Evolutionary conservation across 2,797 vertebrate species (phyloP), one percentile per base, ranked within the genome.

Genomic region (Phrynocephalus forsythii): DNA sequence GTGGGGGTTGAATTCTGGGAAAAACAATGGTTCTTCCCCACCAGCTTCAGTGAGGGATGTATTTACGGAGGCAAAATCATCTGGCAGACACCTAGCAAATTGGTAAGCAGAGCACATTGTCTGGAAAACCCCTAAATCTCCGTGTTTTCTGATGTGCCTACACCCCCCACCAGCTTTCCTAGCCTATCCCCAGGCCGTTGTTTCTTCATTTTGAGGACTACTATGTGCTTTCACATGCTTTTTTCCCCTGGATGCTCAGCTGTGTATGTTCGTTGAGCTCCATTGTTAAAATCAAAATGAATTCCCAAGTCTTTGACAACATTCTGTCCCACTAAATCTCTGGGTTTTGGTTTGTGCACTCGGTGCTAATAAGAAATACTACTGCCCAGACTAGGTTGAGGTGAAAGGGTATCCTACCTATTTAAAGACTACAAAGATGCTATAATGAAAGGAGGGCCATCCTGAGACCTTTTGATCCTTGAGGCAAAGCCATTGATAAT

Each of bases 61-160:
- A 18, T 72, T 88, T 85, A 50, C 83, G 68, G 22, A 38, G 48
- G 26, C 3, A 30, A 81, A 63, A 67, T 85, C 78, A 68, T 88
- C 72, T 85, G 87, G 83, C 63, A 15, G 60, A 66, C 68, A 38
- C 63, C 63, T 56, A 56, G 52, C 52, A 56, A 56, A 56, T 8
- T 56, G 52, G 52, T 11, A 56, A 56, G 52, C 52, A 56, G 24
- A 67, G 22, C 24, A 33, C 38, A 52, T 85, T 79, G 78, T 52
- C 78, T 75, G 26, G 78, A 85, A 81, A 76, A 71, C 78, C 78
- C 87, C 71, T 66, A 80, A 85, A 52, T 75, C 69, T 69, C 18
- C 60, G 67, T 73, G 87, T 48, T 80, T 52, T 75, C 68, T 81
- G 77, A 80, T 84, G 69, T 28, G n/a, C 68, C n/a, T 24, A 15